Conservation (phyloP, 2,797 vertebrate genomes). For the Mycteria americana region DNA sequence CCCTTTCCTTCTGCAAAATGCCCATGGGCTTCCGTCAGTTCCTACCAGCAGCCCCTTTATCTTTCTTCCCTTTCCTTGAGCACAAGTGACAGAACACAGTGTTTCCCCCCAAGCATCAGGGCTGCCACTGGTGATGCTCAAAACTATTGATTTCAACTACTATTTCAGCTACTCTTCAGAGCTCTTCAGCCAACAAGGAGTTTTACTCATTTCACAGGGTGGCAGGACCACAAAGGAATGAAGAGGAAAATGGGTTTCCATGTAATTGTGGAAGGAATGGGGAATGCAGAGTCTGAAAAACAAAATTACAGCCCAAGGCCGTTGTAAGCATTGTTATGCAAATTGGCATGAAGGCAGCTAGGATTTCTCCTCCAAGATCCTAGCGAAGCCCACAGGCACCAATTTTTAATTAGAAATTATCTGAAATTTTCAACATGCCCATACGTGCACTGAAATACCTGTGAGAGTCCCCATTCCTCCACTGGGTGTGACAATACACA, state of each 20-base stretch:
- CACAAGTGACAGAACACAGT: not conserved
- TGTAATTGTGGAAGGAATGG: slow-evolving; percentile 21
- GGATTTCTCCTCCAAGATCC: not conserved
- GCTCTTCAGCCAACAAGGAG: not conserved
- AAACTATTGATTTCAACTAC: slow-evolving; percentile 16
- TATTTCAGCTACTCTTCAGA: slow-evolving; percentile 27
- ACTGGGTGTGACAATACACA: not conserved
- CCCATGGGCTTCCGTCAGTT: not conserved
- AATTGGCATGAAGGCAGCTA: slow-evolving; percentile 2
- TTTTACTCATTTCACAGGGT: not conserved
- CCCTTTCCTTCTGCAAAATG: not conserved
- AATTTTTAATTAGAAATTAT: slow-evolving; percentile 63
- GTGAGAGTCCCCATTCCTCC: not conserved
- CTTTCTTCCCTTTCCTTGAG: not conserved
- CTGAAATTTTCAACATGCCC: not conserved
- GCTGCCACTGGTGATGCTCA: not conserved
- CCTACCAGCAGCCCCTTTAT: not conserved
- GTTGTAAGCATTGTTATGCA: slow-evolving; percentile 54
- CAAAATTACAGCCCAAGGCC: slow-evolving; percentile 53
- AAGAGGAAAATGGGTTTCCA: slow-evolving; percentile 12
- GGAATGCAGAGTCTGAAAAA: slow-evolving; percentile 28
- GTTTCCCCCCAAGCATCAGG: not conserved
- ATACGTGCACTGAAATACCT: not conserved
- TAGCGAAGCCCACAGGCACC: slow-evolving; percentile 29
- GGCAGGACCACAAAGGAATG: slow-evolving; percentile 15